Conservation (phyloP, 2,113 vertebrate species). For the Toxostoma redivivum region DNA sequence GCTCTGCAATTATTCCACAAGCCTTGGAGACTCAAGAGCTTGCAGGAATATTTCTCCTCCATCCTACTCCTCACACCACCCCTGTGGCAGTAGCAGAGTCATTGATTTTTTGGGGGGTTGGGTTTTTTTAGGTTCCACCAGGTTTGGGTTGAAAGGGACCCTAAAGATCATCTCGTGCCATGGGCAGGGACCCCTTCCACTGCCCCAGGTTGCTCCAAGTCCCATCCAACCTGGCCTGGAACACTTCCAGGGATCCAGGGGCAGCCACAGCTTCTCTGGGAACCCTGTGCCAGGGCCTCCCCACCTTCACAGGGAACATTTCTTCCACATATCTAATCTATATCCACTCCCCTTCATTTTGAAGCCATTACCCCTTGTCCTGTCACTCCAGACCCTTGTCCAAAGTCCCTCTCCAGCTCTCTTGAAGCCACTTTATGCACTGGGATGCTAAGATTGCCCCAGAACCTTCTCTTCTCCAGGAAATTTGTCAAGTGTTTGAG, state of each 20-base stretch:
- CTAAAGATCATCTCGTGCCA: rapidly evolving
- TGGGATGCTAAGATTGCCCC: not conserved
- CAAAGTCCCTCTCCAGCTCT: not conserved
- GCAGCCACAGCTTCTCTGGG: not conserved
- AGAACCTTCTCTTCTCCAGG: not conserved
- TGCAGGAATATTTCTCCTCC: not conserved
- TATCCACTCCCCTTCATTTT: not conserved
- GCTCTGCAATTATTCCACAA: not conserved
- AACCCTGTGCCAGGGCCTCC: not conserved
- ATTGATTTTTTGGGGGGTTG: not conserved
- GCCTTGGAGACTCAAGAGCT: not conserved
- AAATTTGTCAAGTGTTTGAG: not conserved
- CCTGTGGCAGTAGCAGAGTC: rapidly evolving
- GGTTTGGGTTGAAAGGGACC: not conserved
- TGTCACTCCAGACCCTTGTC: not conserved
- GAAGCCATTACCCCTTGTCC: not conserved
- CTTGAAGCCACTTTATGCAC: not conserved
- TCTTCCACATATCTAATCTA: not conserved
- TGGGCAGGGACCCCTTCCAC: not conserved
- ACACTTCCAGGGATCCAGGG: not conserved
- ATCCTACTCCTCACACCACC: not conserved
- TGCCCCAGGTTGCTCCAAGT: not conserved
- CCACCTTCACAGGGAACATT: not conserved
- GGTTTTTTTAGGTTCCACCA: not conserved
- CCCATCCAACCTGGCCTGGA: not conserved